Percentiles rank a stretch among this genome's conserved stretches.
Conservation (phyloP, 2,113 vertebrate species). For the Oryzias celebensis region DNA sequence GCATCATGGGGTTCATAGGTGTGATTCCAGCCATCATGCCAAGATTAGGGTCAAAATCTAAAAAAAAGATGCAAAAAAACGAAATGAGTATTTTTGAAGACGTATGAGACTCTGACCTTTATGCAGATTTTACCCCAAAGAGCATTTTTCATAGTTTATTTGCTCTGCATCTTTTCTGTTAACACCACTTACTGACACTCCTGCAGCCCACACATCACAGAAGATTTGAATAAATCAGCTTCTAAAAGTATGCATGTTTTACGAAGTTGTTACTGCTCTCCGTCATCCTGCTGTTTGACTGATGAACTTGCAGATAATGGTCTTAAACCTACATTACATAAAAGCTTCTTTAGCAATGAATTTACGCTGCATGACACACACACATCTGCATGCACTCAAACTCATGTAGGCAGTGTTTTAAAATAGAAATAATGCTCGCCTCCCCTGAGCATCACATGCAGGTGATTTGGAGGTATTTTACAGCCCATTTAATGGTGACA, state of each 20-base stretch:
- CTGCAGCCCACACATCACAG: slow-evolving; percentile 37
- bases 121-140: neutral
- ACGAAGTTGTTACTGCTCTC: slow-evolving; percentile 48
- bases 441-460: slow-evolving; percentile 41
- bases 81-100: no score
- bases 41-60: slow-evolving; percentile 91
- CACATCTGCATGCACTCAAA: slow-evolving; percentile 6
- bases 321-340: slow-evolving; percentile 16
- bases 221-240: slow-evolving; percentile 61
- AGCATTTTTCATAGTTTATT: slow-evolving; percentile 21
- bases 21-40: slow-evolving; percentile 93
- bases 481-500: slow-evolving; percentile 25
- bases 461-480: slow-evolving; percentile 45
- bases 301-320: slow-evolving; percentile 38
- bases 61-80: slow-evolving; percentile 14
- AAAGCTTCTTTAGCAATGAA: slow-evolving; percentile 45
- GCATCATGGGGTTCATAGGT: slow-evolving; percentile 92
- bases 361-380: slow-evolving; percentile 20
- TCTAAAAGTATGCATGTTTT: slow-evolving; percentile 64
- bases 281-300: slow-evolving; percentile 41
- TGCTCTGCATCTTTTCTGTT: slow-evolving; percentile 29
- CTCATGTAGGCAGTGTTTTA: slow-evolving; percentile 48
- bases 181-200: slow-evolving; percentile 37
- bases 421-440: slow-evolving; percentile 65
- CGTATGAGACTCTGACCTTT: no score